phyloP scores from a whole-genome alignment of 2,113 vertebrate species.

The Odontesthes bonariensis region DNA sequence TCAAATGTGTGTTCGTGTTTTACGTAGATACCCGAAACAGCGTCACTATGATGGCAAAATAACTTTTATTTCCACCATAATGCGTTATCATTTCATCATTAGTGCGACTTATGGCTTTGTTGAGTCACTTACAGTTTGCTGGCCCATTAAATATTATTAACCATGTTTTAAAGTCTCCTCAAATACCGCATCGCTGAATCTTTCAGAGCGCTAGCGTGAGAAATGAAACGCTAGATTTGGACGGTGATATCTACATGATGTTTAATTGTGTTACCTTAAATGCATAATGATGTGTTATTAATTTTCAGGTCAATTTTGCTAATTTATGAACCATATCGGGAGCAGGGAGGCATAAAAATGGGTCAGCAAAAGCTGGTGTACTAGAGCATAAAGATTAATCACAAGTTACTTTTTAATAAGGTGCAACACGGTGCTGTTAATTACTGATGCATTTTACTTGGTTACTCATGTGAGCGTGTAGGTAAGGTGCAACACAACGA shows the following conservation, averaged over 20 bases:
- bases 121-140: conserved; percentile 1
- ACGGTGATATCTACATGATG: conserved; percentile 45
- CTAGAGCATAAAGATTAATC: conserved; percentile 69
- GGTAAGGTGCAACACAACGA: not conserved
- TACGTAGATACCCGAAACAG: not conserved
- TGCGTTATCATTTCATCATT: not conserved
- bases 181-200: conserved; percentile 6
- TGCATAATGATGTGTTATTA: conserved; percentile 72
- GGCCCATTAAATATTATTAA: conserved; percentile 24
- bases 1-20: conserved; percentile 35
- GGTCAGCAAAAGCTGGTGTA: conserved; percentile 69
- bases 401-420: conserved; percentile 70
- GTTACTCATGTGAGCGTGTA: not conserved
- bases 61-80: not conserved
- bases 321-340: conserved; percentile 58
- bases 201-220: not conserved
- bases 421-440: conserved; percentile 48
- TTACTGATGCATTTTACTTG: conserved; percentile 45
- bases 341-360: conserved; percentile 58
- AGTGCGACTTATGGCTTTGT: conserved; percentile 5
- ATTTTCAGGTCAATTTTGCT: conserved; percentile 64
- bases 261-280: conserved; percentile 73
- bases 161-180: conserved; percentile 3
- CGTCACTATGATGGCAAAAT: conserved; percentile 10
- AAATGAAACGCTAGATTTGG: conserved; percentile 29